Base-by-base conservation (phyloP, 1,140 invertebrate species). In the Vanessa tameamea region DNA sequence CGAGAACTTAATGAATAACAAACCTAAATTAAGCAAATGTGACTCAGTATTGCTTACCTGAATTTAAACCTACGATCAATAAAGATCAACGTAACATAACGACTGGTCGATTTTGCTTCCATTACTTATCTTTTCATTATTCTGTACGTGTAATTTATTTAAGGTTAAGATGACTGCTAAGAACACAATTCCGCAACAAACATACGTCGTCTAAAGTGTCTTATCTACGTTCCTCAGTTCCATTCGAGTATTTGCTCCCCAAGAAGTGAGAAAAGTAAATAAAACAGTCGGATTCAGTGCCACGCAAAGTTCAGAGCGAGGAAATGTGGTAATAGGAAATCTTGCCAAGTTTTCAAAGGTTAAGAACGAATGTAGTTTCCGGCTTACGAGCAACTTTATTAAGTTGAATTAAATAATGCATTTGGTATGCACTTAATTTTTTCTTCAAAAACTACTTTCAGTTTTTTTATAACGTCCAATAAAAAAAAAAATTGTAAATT, bases 281-380 rank as follows among this genome's bases (percentile, higher is more conserved):
- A 82, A 79, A 83, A 81, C 71, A 73, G 74, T 78, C 72, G 75
- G 76, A 73, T 82, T 78, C 77, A 66, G 61, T 69, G 73, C 70
- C 69, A 73, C 71, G 77, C 70, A 78, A 82, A 84, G 78, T 84
- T 81, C 69, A 59, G 75, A 75, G 66, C 76, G 69, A 61, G 64
- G 76, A 73, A 73, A 72, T 76, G 80, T 70, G 78, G 82, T 82
- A 85, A 82, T 81, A 80, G 81, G 80, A 81, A 83, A 86, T 84
- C 79, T 84, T 81, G 81, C 75, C 78, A 83, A 86, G 79, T 84
- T 76, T 73, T 78, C 76, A 78, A 81, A 82, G 76, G 77, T 82
- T 69, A 74, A 72, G 75, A 81, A 82, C 79, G 78, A 79, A 74
- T 82, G 84, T 81, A 81, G 79, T 82, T 83, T 80, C 78, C 78